phyloP scores from a whole-genome alignment of 64 coral and sea anemone genomes.

The Montipora capricornis region DNA sequence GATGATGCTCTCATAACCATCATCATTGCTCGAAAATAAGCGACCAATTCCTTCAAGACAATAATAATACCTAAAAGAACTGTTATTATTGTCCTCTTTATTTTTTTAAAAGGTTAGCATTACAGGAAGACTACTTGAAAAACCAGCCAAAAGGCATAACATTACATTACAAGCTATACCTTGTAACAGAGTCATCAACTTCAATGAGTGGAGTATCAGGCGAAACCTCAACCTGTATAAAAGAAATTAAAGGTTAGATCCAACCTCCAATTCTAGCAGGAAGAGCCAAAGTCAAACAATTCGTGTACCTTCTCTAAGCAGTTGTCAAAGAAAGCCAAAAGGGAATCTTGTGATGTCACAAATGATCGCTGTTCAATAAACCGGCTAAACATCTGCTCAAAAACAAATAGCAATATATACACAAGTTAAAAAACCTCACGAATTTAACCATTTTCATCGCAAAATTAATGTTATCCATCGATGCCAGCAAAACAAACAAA shows the following conservation, averaged over 20 bases:
- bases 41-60: too few relatives aligned
- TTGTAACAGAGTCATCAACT: slow-evolving; percentile 86
- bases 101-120: too few relatives aligned
- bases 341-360: slow-evolving; percentile 88
- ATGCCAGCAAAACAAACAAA: too few relatives aligned
- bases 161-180: slow-evolving; percentile 22
- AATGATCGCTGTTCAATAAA: slow-evolving; percentile 98
- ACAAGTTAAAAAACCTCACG: neutral
- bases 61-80: too few relatives aligned
- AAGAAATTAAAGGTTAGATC: neutral
- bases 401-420: slow-evolving; percentile 14
- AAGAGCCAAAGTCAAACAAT: neutral
- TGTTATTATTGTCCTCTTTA: too few relatives aligned
- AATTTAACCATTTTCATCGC: neutral
- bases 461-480: too few relatives aligned
- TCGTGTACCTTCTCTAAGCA: slow-evolving; percentile 77
- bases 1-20: too few relatives aligned
- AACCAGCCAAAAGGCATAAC: neutral
- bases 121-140: too few relatives aligned
- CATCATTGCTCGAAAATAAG: too few relatives aligned
- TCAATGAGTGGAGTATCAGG: slow-evolving; percentile 76
- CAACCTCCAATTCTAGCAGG: neutral
- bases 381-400: slow-evolving; percentile 92
- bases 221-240: slow-evolving; percentile 64
- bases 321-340: slow-evolving; percentile 91